Conservation (phyloP, 2,888 invertebrate genomes). For the Amphipyra berbera region DNA sequence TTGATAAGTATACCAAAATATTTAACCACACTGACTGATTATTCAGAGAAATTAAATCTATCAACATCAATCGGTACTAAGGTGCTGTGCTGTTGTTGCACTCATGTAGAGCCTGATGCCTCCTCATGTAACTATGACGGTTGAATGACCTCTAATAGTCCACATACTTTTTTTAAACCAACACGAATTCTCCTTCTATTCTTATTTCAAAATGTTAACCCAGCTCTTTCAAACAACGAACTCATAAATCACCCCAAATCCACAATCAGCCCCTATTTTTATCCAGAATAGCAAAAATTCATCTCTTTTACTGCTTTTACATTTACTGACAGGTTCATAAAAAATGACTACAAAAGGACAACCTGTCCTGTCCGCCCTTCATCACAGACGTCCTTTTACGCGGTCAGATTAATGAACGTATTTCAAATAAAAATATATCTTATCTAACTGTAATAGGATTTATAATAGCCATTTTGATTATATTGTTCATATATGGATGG, state of each 20-base stretch:
- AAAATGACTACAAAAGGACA: slow-evolving; percentile 49
- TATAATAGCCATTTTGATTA: slow-evolving; percentile 22
- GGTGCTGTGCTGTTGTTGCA: too few species aligned
- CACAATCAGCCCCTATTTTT: slow-evolving; percentile 3
- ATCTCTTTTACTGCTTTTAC: slow-evolving; percentile 13
- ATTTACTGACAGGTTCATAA: slow-evolving; percentile 51
- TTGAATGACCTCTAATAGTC: background rate
- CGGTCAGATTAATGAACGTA: slow-evolving; percentile 7
- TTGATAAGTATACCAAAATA: too few species aligned
- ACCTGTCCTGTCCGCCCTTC: slow-evolving; percentile 58
- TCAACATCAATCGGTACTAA: too few species aligned
- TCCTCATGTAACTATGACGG: too few species aligned
- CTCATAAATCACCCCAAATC: slow-evolving; percentile 28
- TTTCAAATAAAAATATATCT: slow-evolving; percentile 42
- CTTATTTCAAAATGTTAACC: slow-evolving; percentile 4
- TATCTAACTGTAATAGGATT: slow-evolving; percentile 28
- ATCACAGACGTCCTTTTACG: slow-evolving; percentile 50
- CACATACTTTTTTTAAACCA: background rate
- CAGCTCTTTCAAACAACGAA: slow-evolving; percentile 10
- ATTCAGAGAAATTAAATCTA: too few species aligned
- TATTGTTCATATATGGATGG: slow-evolving; percentile 47
- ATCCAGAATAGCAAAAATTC: slow-evolving; percentile 18
- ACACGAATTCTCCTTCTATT: too few species aligned
- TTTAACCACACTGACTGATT: too few species aligned
- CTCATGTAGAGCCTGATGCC: too few species aligned